Conservation (phyloP, 2,113 vertebrate species). For the Paracanthobrama guichenoti region DNA sequence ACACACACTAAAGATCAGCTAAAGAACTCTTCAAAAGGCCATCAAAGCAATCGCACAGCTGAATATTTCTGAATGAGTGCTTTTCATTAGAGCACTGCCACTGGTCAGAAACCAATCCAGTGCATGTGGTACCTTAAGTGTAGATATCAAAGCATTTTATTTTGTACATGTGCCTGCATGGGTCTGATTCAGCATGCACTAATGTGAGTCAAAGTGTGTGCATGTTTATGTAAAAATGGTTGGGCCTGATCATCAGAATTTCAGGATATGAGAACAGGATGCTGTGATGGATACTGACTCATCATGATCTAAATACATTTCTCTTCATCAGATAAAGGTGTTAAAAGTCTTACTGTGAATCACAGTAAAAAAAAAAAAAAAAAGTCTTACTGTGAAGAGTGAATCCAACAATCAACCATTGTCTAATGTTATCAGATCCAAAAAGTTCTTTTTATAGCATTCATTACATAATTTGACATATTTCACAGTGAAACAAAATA, state of each 20-base stretch:
- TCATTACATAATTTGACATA: not conserved
- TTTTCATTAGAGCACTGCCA: constrained; percentile 33
- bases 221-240: not conserved
- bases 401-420: not conserved
- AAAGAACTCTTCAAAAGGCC: not conserved
- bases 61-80: constrained; percentile 23
- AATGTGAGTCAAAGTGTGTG: constrained; percentile 11
- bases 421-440: not conserved
- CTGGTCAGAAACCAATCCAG: no score
- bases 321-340: not conserved
- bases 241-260: constrained; percentile 21
- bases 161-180: not conserved
- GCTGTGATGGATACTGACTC: not conserved
- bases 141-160: not conserved
- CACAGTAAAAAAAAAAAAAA: not conserved
- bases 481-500: not conserved
- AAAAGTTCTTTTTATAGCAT: not conserved
- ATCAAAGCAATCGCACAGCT: constrained; percentile 8
- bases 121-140: not conserved
- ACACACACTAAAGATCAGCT: no score
- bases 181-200: not conserved
- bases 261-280: not conserved
- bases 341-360: not conserved
- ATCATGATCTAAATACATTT: not conserved
- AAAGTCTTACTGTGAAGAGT: not conserved